phyloP scores from a whole-genome alignment of 2,888 invertebrate species.

The Serrognathus titanus region DNA sequence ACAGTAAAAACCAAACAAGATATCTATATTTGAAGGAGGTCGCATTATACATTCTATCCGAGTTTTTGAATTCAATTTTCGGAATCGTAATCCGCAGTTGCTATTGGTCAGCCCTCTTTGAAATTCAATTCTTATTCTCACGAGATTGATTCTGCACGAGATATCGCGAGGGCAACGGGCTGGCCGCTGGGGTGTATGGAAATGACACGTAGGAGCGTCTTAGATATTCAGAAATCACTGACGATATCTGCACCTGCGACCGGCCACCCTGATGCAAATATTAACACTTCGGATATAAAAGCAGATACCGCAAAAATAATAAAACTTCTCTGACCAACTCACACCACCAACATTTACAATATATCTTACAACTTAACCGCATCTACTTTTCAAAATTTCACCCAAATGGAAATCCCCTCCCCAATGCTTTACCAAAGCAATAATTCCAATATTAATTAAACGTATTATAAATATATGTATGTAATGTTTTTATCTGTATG shows the following conservation, averaged over 20 bases:
- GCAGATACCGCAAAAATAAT: slow-evolving; percentile 24
- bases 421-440: too few species aligned
- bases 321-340: slow-evolving; percentile 13
- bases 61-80: slow-evolving; percentile 53
- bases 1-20: slow-evolving; percentile 38
- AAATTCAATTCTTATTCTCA: slow-evolving; percentile 50
- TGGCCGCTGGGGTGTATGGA: slow-evolving; percentile 47
- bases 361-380: too few species aligned
- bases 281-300: slow-evolving; percentile 41
- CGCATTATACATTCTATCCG: slow-evolving; percentile 50
- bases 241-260: slow-evolving; percentile 46
- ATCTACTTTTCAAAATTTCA: too few species aligned
- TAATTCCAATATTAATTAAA: too few species aligned
- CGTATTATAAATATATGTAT: too few species aligned
- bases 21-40: slow-evolving; percentile 35
- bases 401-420: too few species aligned
- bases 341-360: neutral
- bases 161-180: slow-evolving; percentile 38
- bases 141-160: slow-evolving; percentile 41
- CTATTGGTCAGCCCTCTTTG: slow-evolving; percentile 50
- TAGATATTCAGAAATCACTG: slow-evolving; percentile 49
- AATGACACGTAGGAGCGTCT: slow-evolving; percentile 41
- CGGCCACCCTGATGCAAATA: slow-evolving; percentile 40
- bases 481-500: too few species aligned
- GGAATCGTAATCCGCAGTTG: slow-evolving; percentile 48